These are phyloP conservation scores for Hoplodrina blanda DNA, from an alignment of 2,888 invertebrate genomes.

Conservation along the genomic window DNA sequence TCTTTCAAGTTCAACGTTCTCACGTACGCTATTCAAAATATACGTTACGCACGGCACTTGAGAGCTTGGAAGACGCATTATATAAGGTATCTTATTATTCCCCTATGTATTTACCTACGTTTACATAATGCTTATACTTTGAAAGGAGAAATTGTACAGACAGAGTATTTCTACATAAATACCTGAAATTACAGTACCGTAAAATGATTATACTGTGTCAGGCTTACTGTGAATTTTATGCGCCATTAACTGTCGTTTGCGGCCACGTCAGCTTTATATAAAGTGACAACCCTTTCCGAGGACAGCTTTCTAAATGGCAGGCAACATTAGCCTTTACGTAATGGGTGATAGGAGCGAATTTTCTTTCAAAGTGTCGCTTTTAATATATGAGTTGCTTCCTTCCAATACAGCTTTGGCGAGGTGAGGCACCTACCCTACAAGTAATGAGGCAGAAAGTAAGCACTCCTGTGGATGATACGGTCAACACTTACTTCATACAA, in stretches of 20 bases:
- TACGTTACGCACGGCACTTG: conserved; percentile 24
- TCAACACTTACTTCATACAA: conserved; percentile 39
- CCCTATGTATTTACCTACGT: conserved; percentile 39
- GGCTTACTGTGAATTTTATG: conserved; percentile 85
- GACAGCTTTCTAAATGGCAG: conserved; percentile 64
- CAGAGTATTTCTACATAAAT: conserved; percentile 56
- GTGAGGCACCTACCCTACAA: conserved; percentile 72
- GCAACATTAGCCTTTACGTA: conserved; percentile 71
- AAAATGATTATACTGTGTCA: conserved; percentile 80
- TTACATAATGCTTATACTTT: conserved; percentile 36
- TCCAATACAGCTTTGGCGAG: conserved; percentile 74
- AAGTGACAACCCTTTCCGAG: conserved; percentile 84
- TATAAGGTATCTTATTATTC: conserved; percentile 47
- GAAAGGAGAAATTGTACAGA: conserved; percentile 37
- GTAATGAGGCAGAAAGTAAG: conserved; percentile 79
- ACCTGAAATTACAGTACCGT: conserved; percentile 72
- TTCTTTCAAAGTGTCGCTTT: conserved; percentile 62
- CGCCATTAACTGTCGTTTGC: conserved; percentile 86
- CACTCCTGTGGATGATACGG: conserved; percentile 66
- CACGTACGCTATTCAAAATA: conserved; percentile 36
- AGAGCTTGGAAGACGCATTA: conserved; percentile 43
- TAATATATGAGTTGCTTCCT: conserved; percentile 76
- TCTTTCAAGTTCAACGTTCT: conserved; percentile 11
- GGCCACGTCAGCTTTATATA: conserved; percentile 85
- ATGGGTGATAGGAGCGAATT: conserved; percentile 65